Evolutionary conservation across 2,888 invertebrate genomes (phyloP).

Genomic region (Catocala fraxini): DNA sequence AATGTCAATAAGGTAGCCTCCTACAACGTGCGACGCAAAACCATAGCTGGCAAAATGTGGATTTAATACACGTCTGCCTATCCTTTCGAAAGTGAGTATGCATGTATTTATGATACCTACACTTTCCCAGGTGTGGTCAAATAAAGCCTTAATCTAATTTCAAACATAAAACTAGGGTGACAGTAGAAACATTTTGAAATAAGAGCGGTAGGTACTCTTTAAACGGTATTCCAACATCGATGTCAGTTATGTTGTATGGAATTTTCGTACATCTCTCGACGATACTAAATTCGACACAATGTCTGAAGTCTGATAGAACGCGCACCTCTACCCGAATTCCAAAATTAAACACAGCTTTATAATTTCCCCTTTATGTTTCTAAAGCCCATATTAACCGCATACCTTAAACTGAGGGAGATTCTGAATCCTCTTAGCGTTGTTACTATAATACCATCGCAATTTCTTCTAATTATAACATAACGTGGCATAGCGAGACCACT

Average conservation of each 20-base stretch:
- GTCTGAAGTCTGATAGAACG: constrained; percentile 11
- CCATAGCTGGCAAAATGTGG: no score
- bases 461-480: constrained; percentile 54
- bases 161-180: no score
- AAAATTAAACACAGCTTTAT: constrained; percentile 25
- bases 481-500: constrained; percentile 44
- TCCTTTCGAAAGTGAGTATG: no score
- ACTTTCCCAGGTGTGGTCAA: no score
- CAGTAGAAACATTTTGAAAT: no score
- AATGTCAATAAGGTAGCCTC: no score
- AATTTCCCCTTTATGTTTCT: constrained; percentile 20
- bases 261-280: constrained; percentile 2
- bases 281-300: constrained; percentile 3
- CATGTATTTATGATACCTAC: no score
- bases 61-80: no score
- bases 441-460: constrained; percentile 40
- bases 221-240: constrained; percentile 17
- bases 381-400: constrained; percentile 41
- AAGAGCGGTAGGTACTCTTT: neutral
- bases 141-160: no score
- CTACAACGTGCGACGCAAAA: no score
- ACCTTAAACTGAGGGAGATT: constrained; percentile 29
- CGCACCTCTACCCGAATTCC: constrained; percentile 19
- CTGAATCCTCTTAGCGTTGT: constrained; percentile 51
- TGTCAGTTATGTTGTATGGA: constrained; percentile 12